These are phyloP conservation scores for Sphaeramia orbicularis DNA, from an alignment of 2,797 vertebrate genomes.

Conservation along the genomic window DNA sequence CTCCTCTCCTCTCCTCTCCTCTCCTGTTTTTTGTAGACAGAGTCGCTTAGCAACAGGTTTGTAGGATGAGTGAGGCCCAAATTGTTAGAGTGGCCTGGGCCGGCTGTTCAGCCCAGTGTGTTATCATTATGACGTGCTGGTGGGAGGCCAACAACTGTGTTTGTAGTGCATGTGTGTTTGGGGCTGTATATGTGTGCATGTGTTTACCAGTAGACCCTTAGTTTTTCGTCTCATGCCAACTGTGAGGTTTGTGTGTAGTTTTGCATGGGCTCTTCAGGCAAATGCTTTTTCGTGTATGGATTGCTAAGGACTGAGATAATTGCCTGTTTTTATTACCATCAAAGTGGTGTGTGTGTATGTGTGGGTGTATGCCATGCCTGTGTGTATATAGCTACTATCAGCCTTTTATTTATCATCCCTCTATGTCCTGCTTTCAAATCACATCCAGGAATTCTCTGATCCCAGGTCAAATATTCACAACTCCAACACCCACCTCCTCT, in stretches of 20 bases:
- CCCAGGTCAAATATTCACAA: constrained; percentile 61
- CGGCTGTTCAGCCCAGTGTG: constrained; percentile 58
- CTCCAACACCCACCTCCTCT: constrained; percentile 34
- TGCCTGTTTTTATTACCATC: constrained; percentile 51
- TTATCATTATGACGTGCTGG: constrained; percentile 48
- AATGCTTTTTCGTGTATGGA: constrained; percentile 46
- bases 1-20: not conserved
- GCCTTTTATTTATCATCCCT: constrained; percentile 35
- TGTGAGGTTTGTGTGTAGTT: constrained; percentile 8
- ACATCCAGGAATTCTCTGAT: constrained; percentile 36
- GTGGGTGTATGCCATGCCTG: not conserved
- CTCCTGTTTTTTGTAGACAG: constrained; percentile 53
- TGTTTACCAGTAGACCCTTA: constrained; percentile 40
- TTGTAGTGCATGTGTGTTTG: constrained; percentile 20
- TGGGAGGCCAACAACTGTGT: constrained; percentile 44
- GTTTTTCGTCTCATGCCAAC: constrained; percentile 48
- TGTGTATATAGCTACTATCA: constrained; percentile 7
- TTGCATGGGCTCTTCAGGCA: constrained; percentile 22
- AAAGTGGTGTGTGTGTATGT: constrained; percentile 28
- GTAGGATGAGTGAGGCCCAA: constrained; percentile 65
- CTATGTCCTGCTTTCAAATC: constrained; percentile 21
- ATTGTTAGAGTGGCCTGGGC: constrained; percentile 59
- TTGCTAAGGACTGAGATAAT: constrained; percentile 43
- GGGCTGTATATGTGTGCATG: constrained; percentile 23
- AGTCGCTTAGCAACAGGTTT: constrained; percentile 84